phyloP scores from a whole-genome alignment of 1,140 invertebrate species.

The Drosophila nikananu region DNA sequence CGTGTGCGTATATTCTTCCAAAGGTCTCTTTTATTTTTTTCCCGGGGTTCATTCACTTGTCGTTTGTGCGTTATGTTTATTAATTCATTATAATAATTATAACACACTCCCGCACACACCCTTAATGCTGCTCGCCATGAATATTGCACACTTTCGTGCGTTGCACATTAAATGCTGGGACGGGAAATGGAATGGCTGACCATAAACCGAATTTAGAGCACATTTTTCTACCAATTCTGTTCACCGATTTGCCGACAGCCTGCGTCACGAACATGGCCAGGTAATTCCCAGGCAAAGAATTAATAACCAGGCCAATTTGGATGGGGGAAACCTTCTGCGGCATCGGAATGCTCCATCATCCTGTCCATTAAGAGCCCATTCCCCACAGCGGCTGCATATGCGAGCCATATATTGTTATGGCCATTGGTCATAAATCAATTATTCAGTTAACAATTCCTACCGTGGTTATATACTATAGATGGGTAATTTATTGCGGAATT shows the following conservation, averaged over 20 bases:
- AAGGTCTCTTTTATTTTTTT: neutral
- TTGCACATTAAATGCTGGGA: conserved; percentile 25
- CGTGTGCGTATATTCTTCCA: neutral
- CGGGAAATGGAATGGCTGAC: neutral
- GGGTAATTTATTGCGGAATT: conserved; percentile 3
- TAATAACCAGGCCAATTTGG: conserved; percentile 12
- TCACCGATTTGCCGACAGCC: conserved; percentile 11
- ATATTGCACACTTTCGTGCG: conserved; percentile 62
- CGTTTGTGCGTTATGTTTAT: conserved; percentile 40
- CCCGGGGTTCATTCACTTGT: conserved; percentile 8
- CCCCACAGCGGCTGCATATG: conserved; percentile 11
- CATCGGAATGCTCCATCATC: conserved; percentile 9
- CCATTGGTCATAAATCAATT: conserved; percentile 26
- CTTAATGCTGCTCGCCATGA: conserved; percentile 31
- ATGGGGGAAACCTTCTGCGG: conserved; percentile 4
- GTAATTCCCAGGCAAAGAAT: conserved; percentile 3
- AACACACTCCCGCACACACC: conserved; percentile 7
- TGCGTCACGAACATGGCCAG: conserved; percentile 4
- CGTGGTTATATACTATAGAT: neutral
- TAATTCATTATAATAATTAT: conserved; percentile 70
- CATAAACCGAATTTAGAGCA: conserved; percentile 48
- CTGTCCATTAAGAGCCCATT: conserved; percentile 34
- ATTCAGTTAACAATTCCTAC: conserved; percentile 15
- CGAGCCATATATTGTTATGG: conserved; percentile 19
- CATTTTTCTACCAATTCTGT: conserved; percentile 28